Base-by-base conservation (phyloP, 2,113 vertebrate species). In the Chaenocephalus aceratus region DNA sequence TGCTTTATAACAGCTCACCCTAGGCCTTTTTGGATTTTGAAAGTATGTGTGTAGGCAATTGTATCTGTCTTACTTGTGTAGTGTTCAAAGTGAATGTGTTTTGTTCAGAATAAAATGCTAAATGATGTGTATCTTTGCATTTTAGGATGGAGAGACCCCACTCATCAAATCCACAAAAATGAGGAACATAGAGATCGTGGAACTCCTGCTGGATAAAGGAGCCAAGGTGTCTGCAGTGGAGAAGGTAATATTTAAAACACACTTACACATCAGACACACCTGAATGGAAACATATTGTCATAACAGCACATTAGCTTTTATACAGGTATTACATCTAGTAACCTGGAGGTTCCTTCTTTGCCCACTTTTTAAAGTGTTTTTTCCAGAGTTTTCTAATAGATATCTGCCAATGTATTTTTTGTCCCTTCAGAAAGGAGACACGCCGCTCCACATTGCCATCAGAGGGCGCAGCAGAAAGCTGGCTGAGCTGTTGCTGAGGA, bases 161-260 rank as follows among this genome's bases (percentile, higher is more conserved):
- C 96, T 99, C 64, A 99, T 99, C 89, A 99, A 99, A 93, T 97
- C 97, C 52, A 99, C 98, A 60, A 99, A 99, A 92, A 99, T 99
- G 97, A 96, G 98, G 88, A 99, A 96, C 81, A 97, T 99, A 82
- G 98, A 99, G 83, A 96, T 99, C 46, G 98, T 99, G 53, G 98
- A 99, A 84, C 96, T 97, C 16, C 93, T 99, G 82, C 93, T 99
- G 65, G 97, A 99, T 88, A 99, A 99, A 94, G 97, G 97, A 71
- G 98, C 97, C 11, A 99, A 96, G 57, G 98, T 99, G 75, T 98
- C 98, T 72, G 97, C 97, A 18, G 84, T 97, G 53, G 98, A 99
- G 45, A 91, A 89, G 97, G 98, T 99, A 95, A 21, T 46, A 51
- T 71, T 72, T 18, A 71, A 26, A 67, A 66, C 56, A 75, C 16